Evolutionary conservation across 2,888 invertebrate species (phyloP), one percentile per base, ranked within the genome.

Genomic region (Caenorhabditis macrosperma): DNA sequence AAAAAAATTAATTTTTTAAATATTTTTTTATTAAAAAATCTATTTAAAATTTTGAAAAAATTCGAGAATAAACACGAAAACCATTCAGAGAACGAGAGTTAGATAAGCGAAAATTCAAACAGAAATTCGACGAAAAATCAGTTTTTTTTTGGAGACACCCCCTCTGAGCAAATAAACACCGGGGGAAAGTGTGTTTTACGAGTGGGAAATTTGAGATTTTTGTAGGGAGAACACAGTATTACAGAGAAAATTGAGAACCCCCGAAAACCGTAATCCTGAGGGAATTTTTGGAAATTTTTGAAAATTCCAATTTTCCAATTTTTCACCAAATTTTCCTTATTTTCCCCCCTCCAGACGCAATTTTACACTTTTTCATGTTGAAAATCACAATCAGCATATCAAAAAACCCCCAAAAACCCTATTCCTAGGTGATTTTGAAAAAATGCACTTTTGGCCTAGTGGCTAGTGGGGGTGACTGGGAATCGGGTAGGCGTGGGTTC

Each of bases 91-190:
- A 46, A 17, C 59, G 50, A 50, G 55, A 28, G n/a, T n/a, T n/a
- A 66, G 75, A 75, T 54, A 41, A 67, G 60, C 67, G 35, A 50
- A 76, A 61, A 76, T 60, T 61, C 67, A 76, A 67, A 76, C 44
- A 76, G 61, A 76, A 67, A 52, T 44, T 6, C 9, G 12, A n/a
- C 17, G 57, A 59, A 30, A 63, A 54, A 57, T 52, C 35, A 26
- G 44, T 54, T 41, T 26, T 10, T 35, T 38, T 24, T 22, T 44
- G 30, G 50, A 38, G 59, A 35, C 52, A n/a, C n/a, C n/a, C n/a
- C n/a, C n/a, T 60, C 41, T 50, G 60, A 54, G 63, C 26, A 63
- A 63, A 63, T 60, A 63, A 28, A 41, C 26, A 24, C n/a, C 10
- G 41, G 22, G 30, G 24, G 57, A 44, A 48, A 44, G 61, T 26